Evolutionary conservation across 2,113 vertebrate species (phyloP).

Genomic region (Rafetus swinhoei): DNA sequence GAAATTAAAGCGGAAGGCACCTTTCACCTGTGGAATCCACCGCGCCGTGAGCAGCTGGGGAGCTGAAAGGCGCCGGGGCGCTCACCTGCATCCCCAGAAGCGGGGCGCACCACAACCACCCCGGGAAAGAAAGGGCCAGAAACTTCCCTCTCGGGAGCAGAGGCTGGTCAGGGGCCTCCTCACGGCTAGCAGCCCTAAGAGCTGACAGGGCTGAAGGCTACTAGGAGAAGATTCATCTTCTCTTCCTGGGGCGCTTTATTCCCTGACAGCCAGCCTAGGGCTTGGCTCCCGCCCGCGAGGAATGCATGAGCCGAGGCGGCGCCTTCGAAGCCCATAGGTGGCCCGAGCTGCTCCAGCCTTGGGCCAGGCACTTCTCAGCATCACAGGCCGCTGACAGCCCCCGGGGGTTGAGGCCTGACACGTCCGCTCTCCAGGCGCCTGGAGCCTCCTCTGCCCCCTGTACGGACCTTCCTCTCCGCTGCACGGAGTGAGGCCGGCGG

Average conservation of each 20-base stretch:
- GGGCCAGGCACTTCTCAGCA: background rate
- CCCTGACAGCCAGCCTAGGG: background rate
- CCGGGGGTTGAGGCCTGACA: no score
- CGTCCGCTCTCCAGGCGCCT: no score
- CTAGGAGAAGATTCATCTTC: background rate
- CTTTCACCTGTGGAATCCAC: conserved; percentile 47
- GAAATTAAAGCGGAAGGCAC: background rate
- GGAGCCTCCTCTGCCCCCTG: no score
- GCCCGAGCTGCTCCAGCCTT: background rate
- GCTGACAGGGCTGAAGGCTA: background rate
- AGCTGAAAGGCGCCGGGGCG: background rate
- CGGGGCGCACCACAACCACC: background rate
- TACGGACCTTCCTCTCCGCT: no score
- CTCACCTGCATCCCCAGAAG: background rate
- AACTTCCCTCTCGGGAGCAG: background rate
- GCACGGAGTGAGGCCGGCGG: background rate
- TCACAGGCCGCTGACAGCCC: background rate
- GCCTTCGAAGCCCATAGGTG: background rate
- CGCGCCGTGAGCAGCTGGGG: no score
- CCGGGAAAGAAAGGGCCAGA: background rate
- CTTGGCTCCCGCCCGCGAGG: background rate
- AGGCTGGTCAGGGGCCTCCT: background rate
- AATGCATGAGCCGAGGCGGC: background rate
- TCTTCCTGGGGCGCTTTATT: background rate
- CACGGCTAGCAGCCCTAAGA: background rate